Evolutionary conservation across 2,113 vertebrate species (phyloP).

Genomic region (human (Homo sapiens)): GRCh38 chr2:95736001-95736500

Average conservation of each 20-base stretch:
- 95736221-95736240: background rate
- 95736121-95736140: background rate
- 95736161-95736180: too few relatives aligned
- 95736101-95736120: background rate
- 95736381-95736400: background rate
- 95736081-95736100: background rate
- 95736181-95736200: background rate
- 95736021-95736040: background rate
- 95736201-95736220: background rate
- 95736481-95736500: background rate
- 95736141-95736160: too few relatives aligned
- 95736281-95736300: background rate
- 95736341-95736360: background rate
- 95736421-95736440: background rate
- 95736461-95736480: background rate
- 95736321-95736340: background rate
- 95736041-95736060: background rate
- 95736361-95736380: background rate
- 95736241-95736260: background rate
- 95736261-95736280: background rate
- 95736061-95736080: background rate
- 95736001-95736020: background rate
- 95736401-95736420: slow-evolving; percentile 7
- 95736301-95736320: background rate
- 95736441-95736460: background rate